phyloP scores from a whole-genome alignment of 2,888 invertebrate genomes.

The Clistopyga incitator region DNA sequence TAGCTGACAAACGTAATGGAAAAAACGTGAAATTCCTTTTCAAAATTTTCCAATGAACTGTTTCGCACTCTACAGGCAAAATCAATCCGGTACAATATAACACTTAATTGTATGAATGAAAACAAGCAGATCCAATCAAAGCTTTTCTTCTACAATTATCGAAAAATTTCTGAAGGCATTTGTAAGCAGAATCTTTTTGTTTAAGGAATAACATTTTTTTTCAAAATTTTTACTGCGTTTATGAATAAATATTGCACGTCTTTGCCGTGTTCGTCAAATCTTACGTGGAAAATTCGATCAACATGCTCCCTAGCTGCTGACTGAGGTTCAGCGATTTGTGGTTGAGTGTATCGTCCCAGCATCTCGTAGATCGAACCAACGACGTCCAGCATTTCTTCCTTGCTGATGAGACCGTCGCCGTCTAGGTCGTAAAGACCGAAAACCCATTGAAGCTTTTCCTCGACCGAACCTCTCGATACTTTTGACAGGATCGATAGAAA shows the following conservation, averaged over 20 bases:
- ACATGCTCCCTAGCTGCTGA: conserved; percentile 93
- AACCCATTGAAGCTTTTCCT: conserved; percentile 95
- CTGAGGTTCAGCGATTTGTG: conserved; percentile 88
- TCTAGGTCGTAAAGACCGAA: conserved; percentile 95
- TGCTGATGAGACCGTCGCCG: conserved; percentile 93
- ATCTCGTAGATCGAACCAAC: conserved; percentile 94
- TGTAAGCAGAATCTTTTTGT: no score
- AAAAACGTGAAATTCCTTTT: background rate
- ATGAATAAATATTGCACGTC: no score
- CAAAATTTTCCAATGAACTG: background rate
- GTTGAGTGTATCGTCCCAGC: conserved; percentile 92
- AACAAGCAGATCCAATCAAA: no score
- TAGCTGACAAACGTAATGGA: conserved; percentile 85
- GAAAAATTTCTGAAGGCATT: no score
- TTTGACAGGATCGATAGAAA: conserved; percentile 93
- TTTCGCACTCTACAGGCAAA: no score
- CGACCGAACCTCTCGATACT: conserved; percentile 92
- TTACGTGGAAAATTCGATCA: conserved; percentile 93
- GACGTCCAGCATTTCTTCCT: conserved; percentile 93
- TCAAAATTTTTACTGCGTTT: no score
- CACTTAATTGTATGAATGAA: no score
- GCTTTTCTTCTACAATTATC: no score
- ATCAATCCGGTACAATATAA: no score
- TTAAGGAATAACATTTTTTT: no score
- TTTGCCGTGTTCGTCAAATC: no score